Percentiles rank a stretch among this genome's conserved stretches.
These are phyloP conservation scores for Lasioglossum leucozonium DNA, from an alignment of 2,888 invertebrate species.

Conservation along the genomic window DNA sequence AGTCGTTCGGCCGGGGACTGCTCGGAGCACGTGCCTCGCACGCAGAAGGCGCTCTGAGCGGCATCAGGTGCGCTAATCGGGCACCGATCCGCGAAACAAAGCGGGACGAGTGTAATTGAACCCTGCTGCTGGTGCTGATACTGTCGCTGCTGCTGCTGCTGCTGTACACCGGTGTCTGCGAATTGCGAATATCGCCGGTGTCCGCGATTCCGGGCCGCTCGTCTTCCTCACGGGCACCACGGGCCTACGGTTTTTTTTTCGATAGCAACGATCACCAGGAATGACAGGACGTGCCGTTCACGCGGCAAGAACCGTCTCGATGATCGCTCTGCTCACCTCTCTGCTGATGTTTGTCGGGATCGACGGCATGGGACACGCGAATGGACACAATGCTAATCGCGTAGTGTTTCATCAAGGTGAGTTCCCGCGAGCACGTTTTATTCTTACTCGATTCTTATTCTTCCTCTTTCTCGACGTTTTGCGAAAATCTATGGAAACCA, in stretches of 20 bases:
- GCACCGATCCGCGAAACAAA: conserved; percentile 53
- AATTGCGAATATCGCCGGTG: not conserved
- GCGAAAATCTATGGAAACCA: no score
- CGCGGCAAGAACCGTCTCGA: conserved; percentile 61
- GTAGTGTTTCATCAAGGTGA: conserved; percentile 63
- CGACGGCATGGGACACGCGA: conserved; percentile 67
- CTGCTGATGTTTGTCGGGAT: conserved; percentile 62
- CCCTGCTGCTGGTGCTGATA: conserved; percentile 13
- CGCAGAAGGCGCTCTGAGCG: conserved; percentile 77
- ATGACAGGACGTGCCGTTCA: conserved; percentile 60
- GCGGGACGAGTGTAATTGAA: conserved; percentile 45
- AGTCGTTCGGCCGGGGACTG: conserved; percentile 72
- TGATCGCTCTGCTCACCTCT: conserved; percentile 60
- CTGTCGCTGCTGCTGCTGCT: not conserved
- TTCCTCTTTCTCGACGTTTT: no score
- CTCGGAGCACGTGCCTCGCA: conserved; percentile 80
- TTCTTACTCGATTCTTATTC: not conserved
- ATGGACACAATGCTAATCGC: conserved; percentile 47
- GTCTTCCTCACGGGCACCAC: not conserved
- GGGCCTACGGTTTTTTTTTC: conserved; percentile 8
- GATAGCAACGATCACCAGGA: conserved; percentile 48
- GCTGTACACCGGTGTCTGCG: not conserved
- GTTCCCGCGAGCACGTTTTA: not conserved
- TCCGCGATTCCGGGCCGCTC: not conserved
- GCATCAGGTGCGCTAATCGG: conserved; percentile 71